Percentiles rank a stretch among this genome's conserved stretches.
phyloP scores from a whole-genome alignment of 2,797 vertebrate genomes.

The Sebastes matsubarae region DNA sequence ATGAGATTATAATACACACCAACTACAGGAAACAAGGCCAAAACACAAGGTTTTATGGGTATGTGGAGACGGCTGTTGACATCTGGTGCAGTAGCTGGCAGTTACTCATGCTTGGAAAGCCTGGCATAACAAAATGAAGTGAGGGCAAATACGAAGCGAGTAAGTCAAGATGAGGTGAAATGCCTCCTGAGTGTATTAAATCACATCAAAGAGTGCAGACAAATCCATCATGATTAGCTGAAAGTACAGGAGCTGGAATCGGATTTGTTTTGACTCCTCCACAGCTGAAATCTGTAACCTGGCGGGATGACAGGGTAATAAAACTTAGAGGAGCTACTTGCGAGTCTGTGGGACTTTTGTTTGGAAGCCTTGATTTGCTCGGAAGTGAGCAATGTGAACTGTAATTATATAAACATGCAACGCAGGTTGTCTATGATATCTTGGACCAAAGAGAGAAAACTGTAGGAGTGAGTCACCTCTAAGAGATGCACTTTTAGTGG shows the following conservation, averaged over 20 bases:
- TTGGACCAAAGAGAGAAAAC: not conserved
- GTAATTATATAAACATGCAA: not conserved
- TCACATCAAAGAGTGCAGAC: constrained; percentile 62
- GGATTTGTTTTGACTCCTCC: constrained; percentile 62
- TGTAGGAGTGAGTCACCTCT: not conserved
- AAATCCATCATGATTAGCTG: constrained; percentile 64
- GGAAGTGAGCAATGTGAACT: not conserved
- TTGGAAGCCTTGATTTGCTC: constrained; percentile 1
- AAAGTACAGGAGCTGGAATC: constrained; percentile 39
- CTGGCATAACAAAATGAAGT: constrained; percentile 43
- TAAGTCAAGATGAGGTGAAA: constrained; percentile 57
- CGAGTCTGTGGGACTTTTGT: constrained; percentile 23
- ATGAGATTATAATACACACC: constrained; percentile 32
- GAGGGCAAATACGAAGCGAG: constrained; percentile 48
- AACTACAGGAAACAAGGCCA: constrained; percentile 36
- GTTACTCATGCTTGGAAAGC: constrained; percentile 43
- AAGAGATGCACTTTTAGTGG: not conserved
- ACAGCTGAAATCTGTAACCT: constrained; percentile 47
- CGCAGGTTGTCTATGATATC: not conserved
- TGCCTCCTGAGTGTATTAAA: constrained; percentile 61
- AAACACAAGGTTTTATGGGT: constrained; percentile 19
- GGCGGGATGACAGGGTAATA: constrained; percentile 40
- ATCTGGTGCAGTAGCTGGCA: constrained; percentile 44
- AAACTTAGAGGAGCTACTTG: constrained; percentile 32
- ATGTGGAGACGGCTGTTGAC: constrained; percentile 32